These are phyloP conservation scores for Percina caprodes DNA, from an alignment of 2,113 vertebrate species.

Conservation along the genomic window DNA sequence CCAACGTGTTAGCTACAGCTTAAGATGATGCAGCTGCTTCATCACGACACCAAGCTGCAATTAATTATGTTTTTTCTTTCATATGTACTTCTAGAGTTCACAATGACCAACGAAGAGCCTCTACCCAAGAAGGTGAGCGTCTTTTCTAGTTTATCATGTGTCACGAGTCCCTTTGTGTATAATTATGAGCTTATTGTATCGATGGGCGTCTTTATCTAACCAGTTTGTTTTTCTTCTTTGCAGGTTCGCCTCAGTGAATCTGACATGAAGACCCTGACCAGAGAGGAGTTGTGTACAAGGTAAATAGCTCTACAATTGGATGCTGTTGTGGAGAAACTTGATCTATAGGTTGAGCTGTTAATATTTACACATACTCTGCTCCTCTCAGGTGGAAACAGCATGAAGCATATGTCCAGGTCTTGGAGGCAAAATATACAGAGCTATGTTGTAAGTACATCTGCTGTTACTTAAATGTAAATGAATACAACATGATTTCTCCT, in stretches of 20 bases:
- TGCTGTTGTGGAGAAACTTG: not conserved
- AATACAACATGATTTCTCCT: not conserved
- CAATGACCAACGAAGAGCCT: slow-evolving; percentile 99
- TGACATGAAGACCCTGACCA: slow-evolving; percentile 96
- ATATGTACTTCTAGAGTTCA: slow-evolving; percentile 83
- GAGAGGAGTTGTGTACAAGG: slow-evolving; percentile 96
- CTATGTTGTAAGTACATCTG: slow-evolving; percentile 93
- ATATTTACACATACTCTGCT: slow-evolving; percentile 28
- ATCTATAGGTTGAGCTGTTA: slow-evolving; percentile 4
- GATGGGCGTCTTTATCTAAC: not conserved
- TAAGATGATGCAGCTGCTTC: slow-evolving; percentile 37
- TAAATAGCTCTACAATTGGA: slow-evolving; percentile 64
- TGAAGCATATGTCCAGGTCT: slow-evolving; percentile 95
- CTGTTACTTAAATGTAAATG: not conserved
- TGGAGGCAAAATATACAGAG: slow-evolving; percentile 98
- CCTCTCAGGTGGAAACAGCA: slow-evolving; percentile 96
- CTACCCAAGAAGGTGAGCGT: slow-evolving; percentile 95
- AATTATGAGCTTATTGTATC: not conserved
- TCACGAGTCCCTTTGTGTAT: not conserved
- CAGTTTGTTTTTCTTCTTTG: not conserved
- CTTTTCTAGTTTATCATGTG: not conserved
- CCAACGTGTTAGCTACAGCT: not conserved
- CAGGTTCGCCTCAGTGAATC: slow-evolving; percentile 98
- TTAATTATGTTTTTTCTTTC: slow-evolving; percentile 20
- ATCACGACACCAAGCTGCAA: slow-evolving; percentile 4